A percentile compares a stretch with the other conserved stretches of the same genome.
phyloP scores from a whole-genome alignment of 1,140 invertebrate genomes.

The Kradibia gibbosae region DNA sequence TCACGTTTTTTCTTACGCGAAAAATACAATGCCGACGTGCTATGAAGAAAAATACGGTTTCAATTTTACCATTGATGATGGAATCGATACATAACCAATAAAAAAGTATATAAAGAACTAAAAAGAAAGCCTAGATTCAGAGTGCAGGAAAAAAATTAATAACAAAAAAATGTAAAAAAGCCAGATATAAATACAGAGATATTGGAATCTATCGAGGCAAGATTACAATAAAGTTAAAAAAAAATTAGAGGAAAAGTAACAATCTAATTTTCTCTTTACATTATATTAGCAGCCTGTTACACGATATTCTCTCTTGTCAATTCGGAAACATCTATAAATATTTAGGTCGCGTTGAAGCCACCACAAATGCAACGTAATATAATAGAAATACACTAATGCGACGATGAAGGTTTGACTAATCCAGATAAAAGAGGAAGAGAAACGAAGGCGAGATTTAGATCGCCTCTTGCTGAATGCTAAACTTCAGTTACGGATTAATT shows the following conservation, averaged over 20 bases:
- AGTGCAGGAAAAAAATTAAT: neutral
- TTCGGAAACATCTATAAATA: neutral
- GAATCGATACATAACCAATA: neutral
- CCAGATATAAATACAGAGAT: neutral
- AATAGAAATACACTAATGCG: neutral
- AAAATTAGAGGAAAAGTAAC: constrained; percentile 17
- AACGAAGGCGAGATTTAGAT: neutral
- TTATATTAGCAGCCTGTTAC: neutral
- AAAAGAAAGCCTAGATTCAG: neutral
- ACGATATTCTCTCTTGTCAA: neutral
- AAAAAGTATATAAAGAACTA: neutral
- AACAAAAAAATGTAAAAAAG: neutral
- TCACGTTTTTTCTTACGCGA: neutral
- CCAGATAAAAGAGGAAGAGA: neutral
- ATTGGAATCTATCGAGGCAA: neutral
- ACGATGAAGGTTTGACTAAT: neutral
- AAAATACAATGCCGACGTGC: neutral
- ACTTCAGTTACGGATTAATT: neutral
- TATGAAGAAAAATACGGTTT: constrained; percentile 25
- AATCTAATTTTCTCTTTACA: constrained; percentile 36
- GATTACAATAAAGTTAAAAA: neutral
- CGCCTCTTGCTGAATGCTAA: neutral
- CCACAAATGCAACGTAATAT: neutral
- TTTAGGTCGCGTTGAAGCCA: neutral
- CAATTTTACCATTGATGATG: neutral